Evolutionary conservation across 2,113 vertebrate species (phyloP).

Genomic region (Dasyprocta punctata): DNA sequence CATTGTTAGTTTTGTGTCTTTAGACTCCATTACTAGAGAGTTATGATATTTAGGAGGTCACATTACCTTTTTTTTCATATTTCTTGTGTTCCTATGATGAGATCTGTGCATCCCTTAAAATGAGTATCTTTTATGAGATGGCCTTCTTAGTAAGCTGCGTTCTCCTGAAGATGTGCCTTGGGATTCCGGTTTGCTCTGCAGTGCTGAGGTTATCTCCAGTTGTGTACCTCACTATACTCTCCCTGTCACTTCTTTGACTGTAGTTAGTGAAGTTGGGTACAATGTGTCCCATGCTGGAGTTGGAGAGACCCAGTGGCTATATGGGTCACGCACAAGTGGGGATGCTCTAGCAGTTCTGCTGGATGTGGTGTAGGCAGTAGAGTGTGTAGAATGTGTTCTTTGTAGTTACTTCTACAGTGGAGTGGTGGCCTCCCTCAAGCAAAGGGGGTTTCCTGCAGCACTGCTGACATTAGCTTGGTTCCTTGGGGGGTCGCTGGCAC

Average conservation of each 20-base stretch:
- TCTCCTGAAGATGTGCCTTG: background rate
- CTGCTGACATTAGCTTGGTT: background rate
- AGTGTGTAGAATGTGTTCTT: background rate
- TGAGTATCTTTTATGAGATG: background rate
- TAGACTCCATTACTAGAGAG: background rate
- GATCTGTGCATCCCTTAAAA: background rate
- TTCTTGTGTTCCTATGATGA: background rate
- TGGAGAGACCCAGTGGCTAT: background rate
- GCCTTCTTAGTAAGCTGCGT: background rate
- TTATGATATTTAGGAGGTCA: background rate
- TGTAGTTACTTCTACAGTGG: too few relatives aligned
- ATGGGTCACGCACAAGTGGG: too few relatives aligned
- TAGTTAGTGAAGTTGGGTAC: background rate
- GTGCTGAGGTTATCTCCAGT: background rate
- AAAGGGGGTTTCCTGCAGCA: background rate
- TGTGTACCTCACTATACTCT: background rate
- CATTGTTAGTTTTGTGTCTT: background rate
- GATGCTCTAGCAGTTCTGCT: background rate
- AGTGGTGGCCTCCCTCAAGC: background rate
- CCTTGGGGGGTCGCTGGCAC: background rate
- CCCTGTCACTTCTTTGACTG: background rate
- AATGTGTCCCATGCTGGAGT: too few relatives aligned
- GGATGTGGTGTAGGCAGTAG: background rate
- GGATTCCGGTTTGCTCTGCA: background rate
- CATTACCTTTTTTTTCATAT: background rate